These are phyloP conservation scores for Sarcophaga subvicina DNA, from an alignment of 2,888 invertebrate genomes.

Conservation along the genomic window DNA sequence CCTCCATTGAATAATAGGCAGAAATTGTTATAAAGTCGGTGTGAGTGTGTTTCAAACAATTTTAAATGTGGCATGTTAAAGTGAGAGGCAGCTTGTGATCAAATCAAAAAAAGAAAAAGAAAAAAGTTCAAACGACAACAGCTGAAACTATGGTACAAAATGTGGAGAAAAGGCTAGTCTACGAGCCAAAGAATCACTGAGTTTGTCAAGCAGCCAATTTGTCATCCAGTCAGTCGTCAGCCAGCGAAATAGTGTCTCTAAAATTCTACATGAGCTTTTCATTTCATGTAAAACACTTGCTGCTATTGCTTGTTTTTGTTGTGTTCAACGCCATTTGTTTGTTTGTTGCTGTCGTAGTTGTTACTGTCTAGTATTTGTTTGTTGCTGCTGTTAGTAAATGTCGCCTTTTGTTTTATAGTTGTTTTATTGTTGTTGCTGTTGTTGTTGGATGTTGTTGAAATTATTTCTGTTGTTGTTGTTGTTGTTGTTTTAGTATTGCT, in stretches of 20 bases:
- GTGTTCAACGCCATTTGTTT: conserved; percentile 8
- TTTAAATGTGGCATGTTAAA: conserved; percentile 41
- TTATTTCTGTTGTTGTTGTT: neutral
- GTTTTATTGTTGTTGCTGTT: neutral
- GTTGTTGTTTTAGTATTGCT: conserved; percentile 1
- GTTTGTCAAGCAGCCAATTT: neutral
- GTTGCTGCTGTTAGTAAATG: conserved; percentile 58
- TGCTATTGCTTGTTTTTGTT: conserved; percentile 26
- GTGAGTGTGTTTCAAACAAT: conserved; percentile 22
- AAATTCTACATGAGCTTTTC: conserved; percentile 59
- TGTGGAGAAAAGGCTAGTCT: conserved; percentile 19
- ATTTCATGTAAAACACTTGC: conserved; percentile 67
- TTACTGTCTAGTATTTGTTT: conserved; percentile 54
- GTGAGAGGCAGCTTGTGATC: conserved; percentile 25
- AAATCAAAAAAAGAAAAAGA: conserved; percentile 41
- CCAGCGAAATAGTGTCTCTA: conserved; percentile 23
- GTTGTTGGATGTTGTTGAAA: neutral
- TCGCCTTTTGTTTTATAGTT: conserved; percentile 45
- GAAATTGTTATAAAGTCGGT: neutral
- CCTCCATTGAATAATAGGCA: neutral
- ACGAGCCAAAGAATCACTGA: neutral
- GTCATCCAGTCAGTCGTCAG: conserved; percentile 12
- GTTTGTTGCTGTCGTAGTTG: conserved; percentile 29
- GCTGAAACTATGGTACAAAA: neutral
- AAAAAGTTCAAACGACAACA: neutral